Evolutionary conservation across 2,113 vertebrate genomes (phyloP), one percentile per base, ranked within the genome.

Genomic region (Tragelaphus buxtoni): DNA sequence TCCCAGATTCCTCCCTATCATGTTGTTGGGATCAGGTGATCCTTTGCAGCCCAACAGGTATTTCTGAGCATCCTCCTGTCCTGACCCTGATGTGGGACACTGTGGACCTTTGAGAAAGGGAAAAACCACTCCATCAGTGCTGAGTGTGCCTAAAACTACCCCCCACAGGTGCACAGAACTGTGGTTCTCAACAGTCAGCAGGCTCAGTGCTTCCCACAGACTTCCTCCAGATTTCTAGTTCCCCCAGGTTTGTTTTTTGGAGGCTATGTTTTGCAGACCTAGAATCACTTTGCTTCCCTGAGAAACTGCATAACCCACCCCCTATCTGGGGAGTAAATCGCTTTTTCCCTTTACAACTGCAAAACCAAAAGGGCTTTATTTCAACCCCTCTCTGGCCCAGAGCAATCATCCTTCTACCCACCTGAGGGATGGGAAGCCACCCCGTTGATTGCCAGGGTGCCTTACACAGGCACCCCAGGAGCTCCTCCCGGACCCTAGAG

Each of bases 31-130:
- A 24, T 24, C 45, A 49, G 22, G n/a, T 42, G 49, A 28, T 63
- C 26, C 45, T 32, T 89, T 10, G 45, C 4, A 90, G 55, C 45
- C 81, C 45, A 35, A 5, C 5, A 14, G 58, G 7, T 74, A 22
- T 58, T 47, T 63, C 86, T 20, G 26, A 58, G 24, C 24, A 63
- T 45, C 9, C 39, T 5, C 3, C 26, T 51, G 9, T 8, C 4
- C 42, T 42, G 1, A 24, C 30, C 20, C 51, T 1, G 2, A 1
- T 11, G 2, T 0, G 24, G 9, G 61, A 26, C 55, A n/a, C 22
- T 9, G 8, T 42, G n/a, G 32, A 7, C 2, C 18, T 72, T 42
- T 17, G 72, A 82, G 2, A 90, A 58, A 28, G 42, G n/a, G 30
- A 69, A 84, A 53, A 86, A 7, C 30, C 42, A 28, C 17, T 45